Base-by-base conservation (phyloP, 2,888 invertebrate genomes). In the Microplitis deprimator region DNA sequence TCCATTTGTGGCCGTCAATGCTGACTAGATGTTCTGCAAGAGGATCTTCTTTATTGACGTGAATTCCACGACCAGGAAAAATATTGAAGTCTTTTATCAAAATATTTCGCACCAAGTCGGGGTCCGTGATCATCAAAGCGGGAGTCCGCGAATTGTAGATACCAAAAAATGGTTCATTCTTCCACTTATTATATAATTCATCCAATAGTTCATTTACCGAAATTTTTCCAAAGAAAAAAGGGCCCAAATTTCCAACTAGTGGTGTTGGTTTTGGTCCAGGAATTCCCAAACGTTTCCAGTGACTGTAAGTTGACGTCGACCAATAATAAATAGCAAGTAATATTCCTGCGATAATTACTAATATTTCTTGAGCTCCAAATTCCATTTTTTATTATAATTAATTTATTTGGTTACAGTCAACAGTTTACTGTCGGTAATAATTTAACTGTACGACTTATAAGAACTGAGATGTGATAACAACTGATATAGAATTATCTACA, bases 1-100 rank as follows among this genome's bases (percentile, higher is more conserved):
- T 92, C 92, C 92, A 92, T 72, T 87, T 83, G 2, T 90, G 87
- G 1, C 91, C 92, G 5, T 84, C 82, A 68, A 87, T 78, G 62
- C 80, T 83, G 75, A 87, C 80, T n/a, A 88, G 78, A 77, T 85
- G 81, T 3, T 80, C 83, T 6, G 82, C 81, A n/a, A 86, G 76
- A 0, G 85, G 85, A 65, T 86, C 86, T 38, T 81, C 68, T n/a
- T 41, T 60, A 17, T 67, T n/a, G 5, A 74, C 29, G 10, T 5
- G 13, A 6, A 68, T 5, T 1, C 78, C 78, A 17, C 73, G 73
- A 6, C 76, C 59, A 7, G 41, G 41, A 38, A 89, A 90, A 60
- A 83, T 5, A 76, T 87, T 87, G 40, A 91, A 91, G 61, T 91
- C 89, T 10, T 85, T 88, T 8, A 91, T 89, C 10, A 90, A 84